Base-by-base conservation (phyloP, 1,140 invertebrate species). In the Chlorops oryzae region DNA sequence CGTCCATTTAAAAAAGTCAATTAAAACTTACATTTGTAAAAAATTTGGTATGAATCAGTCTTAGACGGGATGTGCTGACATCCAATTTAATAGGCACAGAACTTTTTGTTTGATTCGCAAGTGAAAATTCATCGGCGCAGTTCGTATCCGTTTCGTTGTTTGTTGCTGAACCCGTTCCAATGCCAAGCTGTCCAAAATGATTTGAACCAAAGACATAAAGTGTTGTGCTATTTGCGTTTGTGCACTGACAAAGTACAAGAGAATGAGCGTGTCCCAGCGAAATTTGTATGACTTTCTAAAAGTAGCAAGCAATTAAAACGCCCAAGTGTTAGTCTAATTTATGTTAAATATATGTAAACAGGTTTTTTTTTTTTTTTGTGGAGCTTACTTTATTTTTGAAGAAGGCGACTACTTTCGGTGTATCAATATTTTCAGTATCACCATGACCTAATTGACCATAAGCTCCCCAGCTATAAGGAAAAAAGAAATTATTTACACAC, bases 401-500 rank as follows among this genome's bases (percentile, higher is more conserved):
- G 51, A 64, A 63, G 50, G 70, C 56, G 20, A 90, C 75, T 34
- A 80, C 57, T 44, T 74, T 80, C 9, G 89, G 88, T 28, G 72
- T 68, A 41, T 75, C 72, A 46, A 76, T 69, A 61, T 87, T 82
- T 54, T 86, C 82, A 21, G 84, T 81, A 59, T 77, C 77, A 24
- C 82, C 82, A 65, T 88, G 87, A 15, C 89, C 89, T 13, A 91
- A 68, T 66, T 92, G 88, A 0, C 88, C 89, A 70, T 91, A 86
- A 18, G 91, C 81, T 23, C 87, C 88, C 88, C 88, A 92, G 40
- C 73, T 75, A 42, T 21, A 68, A 58, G 13, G 4, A 24, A 39
- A 20, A 15, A 28, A 34, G 25, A 20, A 20, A 50, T n/a, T n/a
- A 6, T 38, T 38, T 10, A 38, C 5, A 10, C 12, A 42, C 13